Evolutionary conservation across 1,140 invertebrate genomes (phyloP), one percentile per base, ranked within the genome.

Genomic region (Uloborus diversus): DNA sequence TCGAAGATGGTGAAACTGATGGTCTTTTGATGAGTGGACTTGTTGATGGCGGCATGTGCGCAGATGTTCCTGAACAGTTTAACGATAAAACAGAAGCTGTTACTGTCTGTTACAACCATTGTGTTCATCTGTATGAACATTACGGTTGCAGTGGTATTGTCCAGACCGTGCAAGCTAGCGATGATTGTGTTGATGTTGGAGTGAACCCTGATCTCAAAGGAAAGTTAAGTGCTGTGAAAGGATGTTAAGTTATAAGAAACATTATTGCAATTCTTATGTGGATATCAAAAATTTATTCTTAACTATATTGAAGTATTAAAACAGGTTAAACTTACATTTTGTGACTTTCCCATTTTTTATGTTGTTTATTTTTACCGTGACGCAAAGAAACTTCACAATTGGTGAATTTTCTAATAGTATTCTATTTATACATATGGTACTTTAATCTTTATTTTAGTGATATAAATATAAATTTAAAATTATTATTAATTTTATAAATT

Each of bases 41-140:
- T 0, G 64, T 79, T 2, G 76, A 79, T 33, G 76, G 76, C n/a
- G 76, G 76, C 20, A 79, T 79, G 64, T 79, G 76, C n/a, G 30
- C 42, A 1, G 76, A 79, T 33, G 27, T 79, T 23, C 51, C 76
- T 13, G 64, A 69, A 1, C 65, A 68, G 25, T 79, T 79, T 32
- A 79, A 79, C 28, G 65, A 79, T 28, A 79, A 69, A 30, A 28
- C 64, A n/a, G 65, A 51, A 1, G 76, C 76, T 25, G 76, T 79
- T 2, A 68, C 76, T 0, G 28, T 79, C 4, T 79, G 76, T 33
- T 49, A 79, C 17, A 68, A 79, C 25, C 64, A 79, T 13, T 79
- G 76, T 11, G 56, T 79, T 25, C 53, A 68, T 61, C n/a, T 79
- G 11, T 79, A 79, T 14, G 76, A 79, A 25, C 76, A 68, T 27